A percentile compares a stretch with the other conserved stretches of the same genome.
Conservation (phyloP, 2,797 vertebrate species). For the Cryptoprocta ferox region DNA sequence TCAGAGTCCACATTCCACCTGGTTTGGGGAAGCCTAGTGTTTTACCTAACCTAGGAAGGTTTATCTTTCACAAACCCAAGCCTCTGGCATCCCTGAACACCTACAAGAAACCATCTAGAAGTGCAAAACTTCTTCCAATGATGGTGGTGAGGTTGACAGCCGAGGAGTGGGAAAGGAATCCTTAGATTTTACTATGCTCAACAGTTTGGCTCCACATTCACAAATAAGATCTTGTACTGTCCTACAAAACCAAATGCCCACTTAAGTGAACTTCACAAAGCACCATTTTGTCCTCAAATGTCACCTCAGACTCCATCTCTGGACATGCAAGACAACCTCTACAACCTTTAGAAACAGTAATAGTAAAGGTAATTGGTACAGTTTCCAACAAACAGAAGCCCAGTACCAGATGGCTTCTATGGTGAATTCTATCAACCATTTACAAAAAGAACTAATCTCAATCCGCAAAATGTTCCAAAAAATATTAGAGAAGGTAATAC, state of each 20-base stretch:
- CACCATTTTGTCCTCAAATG: neutral
- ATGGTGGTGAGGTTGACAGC: neutral
- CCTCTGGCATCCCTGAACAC: neutral
- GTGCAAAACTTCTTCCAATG: neutral
- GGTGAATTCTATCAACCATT: neutral
- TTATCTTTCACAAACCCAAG: neutral
- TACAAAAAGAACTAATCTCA: neutral
- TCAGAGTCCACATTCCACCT: neutral
- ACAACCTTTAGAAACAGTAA: neutral
- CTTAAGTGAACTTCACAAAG: neutral
- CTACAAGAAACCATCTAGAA: neutral
- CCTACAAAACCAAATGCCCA: neutral
- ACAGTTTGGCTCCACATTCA: neutral
- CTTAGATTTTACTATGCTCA: neutral
- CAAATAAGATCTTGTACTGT: neutral
- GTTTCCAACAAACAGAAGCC: neutral
- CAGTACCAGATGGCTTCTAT: neutral
- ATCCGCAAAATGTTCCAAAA: neutral
- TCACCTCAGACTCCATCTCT: neutral
- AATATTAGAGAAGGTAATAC: neutral
- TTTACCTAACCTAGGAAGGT: neutral
- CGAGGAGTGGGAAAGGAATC: neutral
- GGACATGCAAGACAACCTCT: neutral
- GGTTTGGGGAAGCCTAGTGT: neutral
- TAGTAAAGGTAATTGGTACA: neutral